Evolutionary conservation across 2,888 invertebrate species (phyloP).

Genomic region (Carcina quercana): DNA sequence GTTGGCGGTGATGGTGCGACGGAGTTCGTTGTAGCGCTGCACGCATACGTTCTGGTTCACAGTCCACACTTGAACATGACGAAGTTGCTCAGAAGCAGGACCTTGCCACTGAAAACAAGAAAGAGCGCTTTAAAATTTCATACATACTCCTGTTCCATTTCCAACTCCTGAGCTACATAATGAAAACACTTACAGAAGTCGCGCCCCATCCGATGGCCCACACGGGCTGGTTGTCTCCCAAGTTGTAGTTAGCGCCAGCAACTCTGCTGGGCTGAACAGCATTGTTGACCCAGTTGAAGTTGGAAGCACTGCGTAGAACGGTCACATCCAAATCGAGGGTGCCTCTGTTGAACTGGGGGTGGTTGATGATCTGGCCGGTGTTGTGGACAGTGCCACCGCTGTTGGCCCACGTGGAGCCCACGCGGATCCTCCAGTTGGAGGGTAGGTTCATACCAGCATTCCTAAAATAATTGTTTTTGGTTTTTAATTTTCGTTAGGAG

Average conservation of each 20-base stretch:
- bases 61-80: constrained; percentile 33
- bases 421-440: constrained; percentile 23
- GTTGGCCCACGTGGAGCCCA: constrained; percentile 29
- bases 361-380: constrained; percentile 17
- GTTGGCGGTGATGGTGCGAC: constrained; percentile 27
- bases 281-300: constrained; percentile 19
- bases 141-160: too few relatives aligned
- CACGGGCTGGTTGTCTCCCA: constrained; percentile 32
- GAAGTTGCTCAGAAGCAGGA: constrained; percentile 29
- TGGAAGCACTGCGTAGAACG: constrained; percentile 22
- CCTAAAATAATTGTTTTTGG: too few relatives aligned
- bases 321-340: constrained; percentile 31
- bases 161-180: too few relatives aligned
- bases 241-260: constrained; percentile 33
- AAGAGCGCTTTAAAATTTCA: too few relatives aligned
- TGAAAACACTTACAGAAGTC: constrained; percentile 27
- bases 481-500: too few relatives aligned
- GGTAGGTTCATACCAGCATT: constrained; percentile 17
- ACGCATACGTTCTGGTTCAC: constrained; percentile 30
- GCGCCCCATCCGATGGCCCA: constrained; percentile 46
- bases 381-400: constrained; percentile 29
- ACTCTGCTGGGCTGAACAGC: constrained; percentile 24
- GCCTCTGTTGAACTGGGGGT: constrained; percentile 21
- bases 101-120: constrained; percentile 24
- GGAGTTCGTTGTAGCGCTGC: constrained; percentile 22